Evolutionary conservation across 2,797 vertebrate species (phyloP).

Genomic region (Chromobotia macracanthus): DNA sequence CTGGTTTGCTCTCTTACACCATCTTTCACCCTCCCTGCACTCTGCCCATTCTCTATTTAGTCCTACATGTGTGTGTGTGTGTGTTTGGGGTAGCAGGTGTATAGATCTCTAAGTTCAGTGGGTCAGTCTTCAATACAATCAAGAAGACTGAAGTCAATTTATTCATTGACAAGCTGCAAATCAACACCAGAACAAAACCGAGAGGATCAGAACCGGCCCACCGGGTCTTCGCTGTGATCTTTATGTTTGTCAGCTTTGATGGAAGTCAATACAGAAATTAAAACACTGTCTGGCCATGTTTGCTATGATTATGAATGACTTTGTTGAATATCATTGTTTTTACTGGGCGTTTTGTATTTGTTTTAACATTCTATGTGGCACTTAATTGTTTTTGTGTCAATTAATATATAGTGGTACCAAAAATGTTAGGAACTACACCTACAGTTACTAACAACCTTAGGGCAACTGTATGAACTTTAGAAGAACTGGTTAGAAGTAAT

Average conservation of each 20-base stretch:
- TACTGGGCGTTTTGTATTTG: neutral
- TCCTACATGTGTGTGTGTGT: slow-evolving; percentile 34
- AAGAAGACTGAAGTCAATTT: slow-evolving; percentile 92
- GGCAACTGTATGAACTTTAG: too few relatives aligned
- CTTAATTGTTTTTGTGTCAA: too few relatives aligned
- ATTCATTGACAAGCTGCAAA: slow-evolving; percentile 84
- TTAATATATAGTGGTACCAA: too few relatives aligned
- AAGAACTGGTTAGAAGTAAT: too few relatives aligned
- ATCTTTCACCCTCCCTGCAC: slow-evolving; percentile 62
- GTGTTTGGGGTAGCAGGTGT: slow-evolving; percentile 55
- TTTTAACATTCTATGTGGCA: neutral
- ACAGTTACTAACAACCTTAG: too few relatives aligned
- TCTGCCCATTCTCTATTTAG: slow-evolving; percentile 65
- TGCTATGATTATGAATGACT: neutral
- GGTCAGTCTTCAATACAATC: slow-evolving; percentile 82
- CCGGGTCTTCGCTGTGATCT: slow-evolving; percentile 7
- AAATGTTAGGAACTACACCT: too few relatives aligned
- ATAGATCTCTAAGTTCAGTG: slow-evolving; percentile 57
- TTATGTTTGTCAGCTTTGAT: neutral
- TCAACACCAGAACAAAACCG: slow-evolving; percentile 70
- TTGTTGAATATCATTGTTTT: neutral
- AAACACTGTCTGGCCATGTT: neutral
- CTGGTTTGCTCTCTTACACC: slow-evolving; percentile 73
- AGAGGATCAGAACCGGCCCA: slow-evolving; percentile 56
- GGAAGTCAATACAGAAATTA: slow-evolving; percentile 16